These are phyloP conservation scores for Acanthacorydalis orientalis DNA, from an alignment of 2,888 invertebrate species.

Conservation along the genomic window DNA sequence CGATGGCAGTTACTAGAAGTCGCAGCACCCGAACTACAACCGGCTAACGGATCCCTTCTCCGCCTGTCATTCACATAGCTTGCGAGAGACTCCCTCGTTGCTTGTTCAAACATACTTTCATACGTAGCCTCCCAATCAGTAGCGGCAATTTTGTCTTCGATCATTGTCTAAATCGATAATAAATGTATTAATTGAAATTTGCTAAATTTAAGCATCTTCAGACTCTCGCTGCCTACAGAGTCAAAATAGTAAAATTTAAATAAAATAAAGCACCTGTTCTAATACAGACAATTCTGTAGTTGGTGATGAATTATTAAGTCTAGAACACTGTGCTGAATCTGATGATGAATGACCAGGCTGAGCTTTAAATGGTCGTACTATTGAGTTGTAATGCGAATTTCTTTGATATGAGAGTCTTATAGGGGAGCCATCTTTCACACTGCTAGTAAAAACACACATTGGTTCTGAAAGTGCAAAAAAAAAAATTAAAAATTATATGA, in stretches of 20 bases:
- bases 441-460: constrained; percentile 71
- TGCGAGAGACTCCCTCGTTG: constrained; percentile 69
- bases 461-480: constrained; percentile 39
- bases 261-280: too few relatives aligned
- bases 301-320: too few relatives aligned
- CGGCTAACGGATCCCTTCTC: constrained; percentile 20
- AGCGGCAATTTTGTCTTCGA: constrained; percentile 74
- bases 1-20: not conserved
- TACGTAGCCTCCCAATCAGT: constrained; percentile 88
- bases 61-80: constrained; percentile 37
- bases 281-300: too few relatives aligned
- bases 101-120: constrained; percentile 77
- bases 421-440: constrained; percentile 58
- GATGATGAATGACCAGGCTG: too few relatives aligned
- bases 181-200: too few relatives aligned
- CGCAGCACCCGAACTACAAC: constrained; percentile 14
- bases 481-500: not conserved
- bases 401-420: constrained; percentile 75
- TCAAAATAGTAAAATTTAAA: too few relatives aligned
- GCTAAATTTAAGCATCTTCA: too few relatives aligned
- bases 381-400: constrained; percentile 75
- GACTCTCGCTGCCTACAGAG: too few relatives aligned
- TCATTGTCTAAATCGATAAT: constrained; percentile 46
- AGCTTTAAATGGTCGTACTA: constrained; percentile 68
- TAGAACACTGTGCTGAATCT: too few relatives aligned